These are phyloP conservation scores for Megaptera novaeangliae DNA, from an alignment of 2,113 vertebrate genomes.

Conservation along the genomic window DNA sequence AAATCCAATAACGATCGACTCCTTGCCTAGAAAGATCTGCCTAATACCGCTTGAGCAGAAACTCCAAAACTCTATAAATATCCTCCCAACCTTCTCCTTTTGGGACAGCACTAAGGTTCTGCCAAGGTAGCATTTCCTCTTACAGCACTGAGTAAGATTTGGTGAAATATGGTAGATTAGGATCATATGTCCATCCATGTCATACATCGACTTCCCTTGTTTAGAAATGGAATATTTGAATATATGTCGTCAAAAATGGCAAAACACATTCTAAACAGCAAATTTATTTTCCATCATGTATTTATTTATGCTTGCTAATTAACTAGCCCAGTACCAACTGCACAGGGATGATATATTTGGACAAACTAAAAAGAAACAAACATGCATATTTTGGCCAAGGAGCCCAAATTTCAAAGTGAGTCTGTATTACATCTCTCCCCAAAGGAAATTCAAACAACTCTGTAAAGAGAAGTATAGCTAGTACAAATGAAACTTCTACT, in stretches of 20 bases:
- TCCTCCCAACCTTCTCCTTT: background rate
- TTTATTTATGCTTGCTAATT: conserved; percentile 24
- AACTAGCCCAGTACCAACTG: background rate
- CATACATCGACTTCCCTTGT: background rate
- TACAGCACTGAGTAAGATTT: background rate
- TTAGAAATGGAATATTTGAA: background rate
- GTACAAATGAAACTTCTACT: background rate
- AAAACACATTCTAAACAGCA: background rate
- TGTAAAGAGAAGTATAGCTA: background rate
- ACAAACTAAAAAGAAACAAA: conserved; percentile 43
- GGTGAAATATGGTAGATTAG: background rate
- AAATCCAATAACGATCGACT: background rate
- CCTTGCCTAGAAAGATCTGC: background rate
- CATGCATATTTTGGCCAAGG: background rate
- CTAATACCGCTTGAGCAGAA: background rate
- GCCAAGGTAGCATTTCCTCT: background rate
- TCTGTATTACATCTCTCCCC: background rate
- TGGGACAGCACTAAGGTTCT: background rate
- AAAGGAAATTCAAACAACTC: background rate
- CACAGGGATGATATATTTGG: background rate
- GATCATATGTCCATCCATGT: background rate
- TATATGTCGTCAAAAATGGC: background rate
- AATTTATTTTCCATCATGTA: conserved; percentile 20
- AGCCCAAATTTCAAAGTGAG: background rate
- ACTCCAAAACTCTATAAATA: background rate